Evolutionary conservation across 1,140 invertebrate genomes (phyloP), one percentile per base, ranked within the genome.

Genomic region (Meloidogyne floridensis): DNA sequence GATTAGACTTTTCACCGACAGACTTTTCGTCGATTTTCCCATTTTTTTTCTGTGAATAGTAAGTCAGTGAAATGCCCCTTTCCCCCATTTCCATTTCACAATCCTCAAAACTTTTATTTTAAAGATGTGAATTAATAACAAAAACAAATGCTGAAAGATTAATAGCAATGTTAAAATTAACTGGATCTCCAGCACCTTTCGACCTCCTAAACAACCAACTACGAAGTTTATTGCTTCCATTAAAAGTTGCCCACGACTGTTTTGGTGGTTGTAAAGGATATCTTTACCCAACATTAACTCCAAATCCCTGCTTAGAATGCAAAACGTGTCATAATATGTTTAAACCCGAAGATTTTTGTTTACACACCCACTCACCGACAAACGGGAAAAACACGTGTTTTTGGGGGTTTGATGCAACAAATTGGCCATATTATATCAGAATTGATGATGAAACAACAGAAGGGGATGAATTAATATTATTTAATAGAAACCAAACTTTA

Each of bases 111-210:
- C 1, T 32, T 32, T 32, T 32, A 56, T 59, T 70, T 75, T 15
- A 47, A 69, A 79, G 77, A 69, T 79, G 77, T 51, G 77, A 79
- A 71, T 47, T 79, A 13, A 79, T 79, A 42, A 79, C 77, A 54
- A 79, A 79, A 79, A 79, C 77, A 20, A 79, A 79, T 47, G 77
- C 77, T 20, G 77, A 79, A 79, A 65, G 77, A n/a, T 53, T 79
- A 54, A 79, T 79, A n/a, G 69, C 77, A 18, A 42, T 79, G 54
- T 47, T 79, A 72, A 72, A 79, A 32, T 71, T 51, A 42, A 71
- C 15, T 11, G 77, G 77, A 72, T 71, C 20, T 79, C 65, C 77
- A 8, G 69, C 65, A 20, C 47, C 20, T 43, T 72, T 54, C 15
- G 65, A 72, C 72, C 20, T 43, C n/a, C n/a, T 78, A 32, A n/a